These are phyloP conservation scores for Scelioninae gen. 1 DNA, from an alignment of 2,888 invertebrate genomes.

Conservation along the genomic window DNA sequence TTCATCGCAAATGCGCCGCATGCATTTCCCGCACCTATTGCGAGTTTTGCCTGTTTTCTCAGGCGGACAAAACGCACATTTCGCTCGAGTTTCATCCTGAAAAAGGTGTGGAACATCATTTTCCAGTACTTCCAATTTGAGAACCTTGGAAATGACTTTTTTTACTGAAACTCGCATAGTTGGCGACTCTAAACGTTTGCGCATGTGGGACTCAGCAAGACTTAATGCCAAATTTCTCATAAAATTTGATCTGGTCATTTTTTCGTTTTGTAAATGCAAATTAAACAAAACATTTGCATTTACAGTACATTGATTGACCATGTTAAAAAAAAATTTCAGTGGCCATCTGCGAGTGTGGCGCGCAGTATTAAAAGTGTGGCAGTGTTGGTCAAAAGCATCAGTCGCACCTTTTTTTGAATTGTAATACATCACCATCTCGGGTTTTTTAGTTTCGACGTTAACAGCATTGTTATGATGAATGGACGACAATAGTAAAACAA, in stretches of 20 bases:
- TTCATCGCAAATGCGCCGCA: slow-evolving; percentile 19
- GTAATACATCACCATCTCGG: slow-evolving; percentile 28
- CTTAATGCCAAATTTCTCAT: slow-evolving; percentile 14
- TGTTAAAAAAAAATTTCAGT: slow-evolving; percentile 25
- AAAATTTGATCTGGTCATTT: slow-evolving; percentile 8
- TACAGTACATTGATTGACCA: slow-evolving; percentile 34
- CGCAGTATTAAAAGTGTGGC: slow-evolving; percentile 19
- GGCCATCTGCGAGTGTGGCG: slow-evolving; percentile 29
- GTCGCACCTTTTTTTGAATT: slow-evolving; percentile 35
- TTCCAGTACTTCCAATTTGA: slow-evolving; percentile 2
- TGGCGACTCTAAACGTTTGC: slow-evolving; percentile 11
- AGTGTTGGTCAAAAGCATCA: slow-evolving; percentile 27
- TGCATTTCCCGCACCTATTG: slow-evolving; percentile 15
- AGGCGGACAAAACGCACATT: slow-evolving; percentile 13
- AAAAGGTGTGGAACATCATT: background rate
- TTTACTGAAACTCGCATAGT: background rate
- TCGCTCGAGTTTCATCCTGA: background rate
- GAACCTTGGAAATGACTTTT: slow-evolving; percentile 7
- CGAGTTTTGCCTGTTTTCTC: slow-evolving; percentile 19
- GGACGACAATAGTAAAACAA: slow-evolving; percentile 25
- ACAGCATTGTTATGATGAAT: slow-evolving; percentile 14
- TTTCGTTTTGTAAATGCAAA: slow-evolving; percentile 17
- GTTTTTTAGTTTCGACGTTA: background rate
- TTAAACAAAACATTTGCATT: slow-evolving; percentile 48
- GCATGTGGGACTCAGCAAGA: slow-evolving; percentile 17